Conservation (phyloP, 1,140 invertebrate species). For the Drosophila nigromelanica region DNA sequence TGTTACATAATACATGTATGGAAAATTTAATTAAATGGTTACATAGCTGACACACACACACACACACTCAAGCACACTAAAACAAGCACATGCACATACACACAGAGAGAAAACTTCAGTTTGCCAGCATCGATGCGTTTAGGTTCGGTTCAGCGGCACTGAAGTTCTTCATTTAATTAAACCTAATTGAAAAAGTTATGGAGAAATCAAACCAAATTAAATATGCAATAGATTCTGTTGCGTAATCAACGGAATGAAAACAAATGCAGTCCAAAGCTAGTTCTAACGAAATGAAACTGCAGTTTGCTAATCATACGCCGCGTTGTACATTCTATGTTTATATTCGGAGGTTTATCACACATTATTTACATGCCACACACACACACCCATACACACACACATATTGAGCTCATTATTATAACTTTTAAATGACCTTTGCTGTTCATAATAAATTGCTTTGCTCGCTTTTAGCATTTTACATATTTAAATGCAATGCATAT, state of each 20-base stretch:
- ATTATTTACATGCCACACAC: slow-evolving; percentile 22
- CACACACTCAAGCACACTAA: background rate
- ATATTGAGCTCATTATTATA: slow-evolving; percentile 48
- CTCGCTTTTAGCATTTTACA: slow-evolving; percentile 51
- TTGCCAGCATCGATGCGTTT: slow-evolving; percentile 7
- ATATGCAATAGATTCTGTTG: slow-evolving; percentile 74
- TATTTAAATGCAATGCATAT: slow-evolving; percentile 70
- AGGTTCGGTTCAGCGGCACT: slow-evolving; percentile 5
- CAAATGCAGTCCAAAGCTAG: slow-evolving; percentile 20
- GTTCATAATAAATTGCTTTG: slow-evolving; percentile 63
- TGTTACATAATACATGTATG: slow-evolving; percentile 46
- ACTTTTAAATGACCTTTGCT: slow-evolving; percentile 70
- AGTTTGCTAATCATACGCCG: slow-evolving; percentile 68
- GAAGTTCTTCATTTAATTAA: slow-evolving; percentile 77
- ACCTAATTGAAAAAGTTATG: slow-evolving; percentile 77
- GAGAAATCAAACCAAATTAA: slow-evolving; percentile 75
- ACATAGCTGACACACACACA: slow-evolving; percentile 29
- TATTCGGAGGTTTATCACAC: slow-evolving; percentile 40
- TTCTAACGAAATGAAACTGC: slow-evolving; percentile 15
- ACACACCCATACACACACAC: background rate
- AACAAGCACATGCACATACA: slow-evolving; percentile 1
- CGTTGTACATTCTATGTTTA: slow-evolving; percentile 34
- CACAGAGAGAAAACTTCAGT: slow-evolving; percentile 9
- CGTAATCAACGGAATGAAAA: slow-evolving; percentile 54
- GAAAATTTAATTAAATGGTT: slow-evolving; percentile 63